Evolutionary conservation across 2,113 vertebrate species (phyloP).

Genomic region (Prochilodus magdalenae): DNA sequence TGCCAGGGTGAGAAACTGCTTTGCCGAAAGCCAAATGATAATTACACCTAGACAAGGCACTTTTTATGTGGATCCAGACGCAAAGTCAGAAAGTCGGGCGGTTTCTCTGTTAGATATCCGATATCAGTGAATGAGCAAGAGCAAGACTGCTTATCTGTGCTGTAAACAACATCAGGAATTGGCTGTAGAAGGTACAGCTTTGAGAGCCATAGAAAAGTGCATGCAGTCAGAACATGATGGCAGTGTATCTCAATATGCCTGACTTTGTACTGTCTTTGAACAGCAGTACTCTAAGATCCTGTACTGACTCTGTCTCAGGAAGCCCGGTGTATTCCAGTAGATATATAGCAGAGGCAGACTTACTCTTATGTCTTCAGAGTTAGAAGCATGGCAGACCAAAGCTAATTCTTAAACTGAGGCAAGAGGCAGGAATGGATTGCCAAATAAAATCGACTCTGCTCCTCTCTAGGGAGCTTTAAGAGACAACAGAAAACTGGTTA

Average conservation of each 20-base stretch:
- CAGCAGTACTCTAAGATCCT: neutral
- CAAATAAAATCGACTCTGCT: constrained; percentile 24
- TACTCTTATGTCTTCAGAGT: neutral
- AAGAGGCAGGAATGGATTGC: constrained; percentile 21
- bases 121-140: neutral
- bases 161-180: neutral
- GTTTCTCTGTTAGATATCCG: neutral
- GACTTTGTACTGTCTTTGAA: neutral
- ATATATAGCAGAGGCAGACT: neutral
- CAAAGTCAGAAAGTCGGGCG: neutral
- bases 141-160: neutral
- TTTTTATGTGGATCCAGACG: neutral
- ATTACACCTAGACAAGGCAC: constrained; percentile 4
- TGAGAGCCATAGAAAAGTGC: neutral
- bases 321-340: neutral
- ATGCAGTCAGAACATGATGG: neutral
- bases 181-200: neutral
- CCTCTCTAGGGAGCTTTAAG: neutral
- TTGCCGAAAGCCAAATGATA: neutral
- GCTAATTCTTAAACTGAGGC: neutral
- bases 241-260: neutral
- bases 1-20: neutral
- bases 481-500: neutral
- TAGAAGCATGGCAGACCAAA: constrained; percentile 2
- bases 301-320: neutral